Conservation (phyloP, 2,888 invertebrate species). For the Coelopa pilipes region DNA sequence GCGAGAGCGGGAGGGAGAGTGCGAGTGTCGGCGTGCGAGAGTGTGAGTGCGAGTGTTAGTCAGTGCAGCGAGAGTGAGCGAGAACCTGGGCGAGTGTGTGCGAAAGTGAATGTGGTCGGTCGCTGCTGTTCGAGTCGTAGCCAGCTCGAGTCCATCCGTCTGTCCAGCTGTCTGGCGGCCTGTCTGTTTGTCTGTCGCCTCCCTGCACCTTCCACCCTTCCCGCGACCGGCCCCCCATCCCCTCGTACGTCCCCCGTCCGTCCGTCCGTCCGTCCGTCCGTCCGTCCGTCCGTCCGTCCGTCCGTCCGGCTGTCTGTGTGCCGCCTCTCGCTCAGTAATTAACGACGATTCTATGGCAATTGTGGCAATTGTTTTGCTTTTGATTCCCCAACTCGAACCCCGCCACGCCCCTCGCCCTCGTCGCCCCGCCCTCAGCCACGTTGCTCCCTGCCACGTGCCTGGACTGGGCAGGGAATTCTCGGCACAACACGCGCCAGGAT, state of each 20-base stretch:
- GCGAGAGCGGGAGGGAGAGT: too few relatives aligned
- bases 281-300: constrained; percentile 1
- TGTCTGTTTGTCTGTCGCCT: constrained; percentile 7
- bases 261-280: constrained; percentile 1
- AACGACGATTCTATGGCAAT: constrained; percentile 65
- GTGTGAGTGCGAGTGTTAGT: too few relatives aligned
- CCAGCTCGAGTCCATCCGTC: constrained; percentile 9
- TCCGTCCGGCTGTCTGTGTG: background rate
- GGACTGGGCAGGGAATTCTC: background rate
- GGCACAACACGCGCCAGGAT: background rate
- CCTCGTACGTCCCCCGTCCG: too few relatives aligned
- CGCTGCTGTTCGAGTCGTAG: constrained; percentile 8
- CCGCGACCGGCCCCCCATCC: too few relatives aligned
- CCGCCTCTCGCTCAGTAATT: constrained; percentile 52
- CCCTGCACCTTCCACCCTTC: too few relatives aligned
- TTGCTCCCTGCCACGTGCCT: background rate
- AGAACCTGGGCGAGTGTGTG: too few relatives aligned
- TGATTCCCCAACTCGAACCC: constrained; percentile 56
- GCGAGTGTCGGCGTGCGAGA: too few relatives aligned
- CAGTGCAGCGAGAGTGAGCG: too few relatives aligned
- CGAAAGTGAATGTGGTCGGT: background rate
- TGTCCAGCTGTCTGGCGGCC: background rate
- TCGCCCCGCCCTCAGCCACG: background rate
- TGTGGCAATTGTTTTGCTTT: constrained; percentile 63
- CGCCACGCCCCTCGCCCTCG: background rate